Evolutionary conservation across 37 sponge, comb jelly and placozoan genomes (phyloP).

Genomic region (Spongilla lacustris): DNA sequence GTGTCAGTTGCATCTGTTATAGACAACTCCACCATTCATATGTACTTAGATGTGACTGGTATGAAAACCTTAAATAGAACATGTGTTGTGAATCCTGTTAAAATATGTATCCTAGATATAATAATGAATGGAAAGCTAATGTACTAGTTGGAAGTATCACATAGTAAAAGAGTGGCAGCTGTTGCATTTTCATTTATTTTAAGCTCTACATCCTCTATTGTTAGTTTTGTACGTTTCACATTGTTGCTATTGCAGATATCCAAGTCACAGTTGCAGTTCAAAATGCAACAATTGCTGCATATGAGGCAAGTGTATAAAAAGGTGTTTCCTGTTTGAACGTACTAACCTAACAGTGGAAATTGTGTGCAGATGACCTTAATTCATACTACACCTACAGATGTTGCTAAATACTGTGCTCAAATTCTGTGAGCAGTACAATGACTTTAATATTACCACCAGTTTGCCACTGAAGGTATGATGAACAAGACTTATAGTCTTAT

Average conservation of each 20-base stretch:
- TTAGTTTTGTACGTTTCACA: not conserved
- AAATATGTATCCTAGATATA: too few relatives aligned
- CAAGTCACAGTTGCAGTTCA: conserved; percentile 50
- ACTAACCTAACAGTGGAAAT: too few relatives aligned
- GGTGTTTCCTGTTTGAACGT: too few relatives aligned
- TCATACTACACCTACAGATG: not conserved
- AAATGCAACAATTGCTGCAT: conserved; percentile 40
- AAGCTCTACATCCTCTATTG: not conserved
- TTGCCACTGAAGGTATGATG: too few relatives aligned
- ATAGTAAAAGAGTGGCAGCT: too few relatives aligned
- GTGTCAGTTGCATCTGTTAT: conserved; percentile 6
- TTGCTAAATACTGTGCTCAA: not conserved
- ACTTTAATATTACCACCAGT: not conserved
- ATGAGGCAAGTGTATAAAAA: conserved; percentile 46
- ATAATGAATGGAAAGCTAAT: too few relatives aligned
- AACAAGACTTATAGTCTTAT: too few relatives aligned
- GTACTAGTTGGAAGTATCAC: too few relatives aligned
- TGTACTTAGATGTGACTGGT: conserved; percentile 66
- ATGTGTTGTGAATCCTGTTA: too few relatives aligned
- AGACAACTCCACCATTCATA: conserved; percentile 54
- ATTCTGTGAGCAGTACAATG: conserved; percentile 30
- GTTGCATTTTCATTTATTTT: too few relatives aligned
- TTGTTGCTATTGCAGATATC: conserved; percentile 37
- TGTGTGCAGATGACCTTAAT: too few relatives aligned
- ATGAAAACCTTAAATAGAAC: not conserved